Conservation (phyloP, 2,113 vertebrate genomes). For the Corvus cornix region DNA sequence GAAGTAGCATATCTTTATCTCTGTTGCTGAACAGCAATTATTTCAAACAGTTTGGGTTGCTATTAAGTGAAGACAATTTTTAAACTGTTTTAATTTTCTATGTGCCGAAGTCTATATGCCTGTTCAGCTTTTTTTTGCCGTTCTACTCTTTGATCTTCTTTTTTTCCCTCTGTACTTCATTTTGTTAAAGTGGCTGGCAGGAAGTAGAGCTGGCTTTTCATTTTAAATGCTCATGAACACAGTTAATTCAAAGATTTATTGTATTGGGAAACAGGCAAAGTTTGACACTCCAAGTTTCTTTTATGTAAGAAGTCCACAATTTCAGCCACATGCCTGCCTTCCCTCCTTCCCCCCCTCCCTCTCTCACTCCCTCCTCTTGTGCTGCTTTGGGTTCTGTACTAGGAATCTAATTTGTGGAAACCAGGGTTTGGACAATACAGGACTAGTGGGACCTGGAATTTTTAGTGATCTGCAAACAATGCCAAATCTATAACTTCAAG, state of each 20-base stretch:
- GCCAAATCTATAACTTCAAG: not conserved
- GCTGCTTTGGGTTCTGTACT: not conserved
- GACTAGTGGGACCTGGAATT: not conserved
- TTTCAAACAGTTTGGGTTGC: conserved; percentile 25
- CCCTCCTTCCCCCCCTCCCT: not conserved
- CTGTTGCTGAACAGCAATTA: not conserved
- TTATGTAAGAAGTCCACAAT: not conserved
- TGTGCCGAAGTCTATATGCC: not conserved
- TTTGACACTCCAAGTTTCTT: not conserved
- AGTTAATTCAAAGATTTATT: conserved; percentile 28
- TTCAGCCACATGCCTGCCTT: not conserved
- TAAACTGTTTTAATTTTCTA: conserved; percentile 32
- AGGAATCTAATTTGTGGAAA: not conserved
- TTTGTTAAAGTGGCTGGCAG: conserved; percentile 2
- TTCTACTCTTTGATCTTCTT: not conserved
- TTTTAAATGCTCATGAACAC: not conserved
- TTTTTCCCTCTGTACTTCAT: not conserved
- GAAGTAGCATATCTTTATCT: conserved; percentile 30
- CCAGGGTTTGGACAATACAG: not conserved
- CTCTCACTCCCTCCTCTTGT: not conserved
- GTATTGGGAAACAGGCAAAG: not conserved
- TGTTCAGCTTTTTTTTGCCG: conserved; percentile 2
- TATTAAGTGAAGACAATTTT: conserved; percentile 32
- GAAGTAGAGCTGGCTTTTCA: not conserved
- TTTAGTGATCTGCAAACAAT: not conserved